Evolutionary conservation across 2,888 invertebrate genomes (phyloP).

Genomic region (Patella caerulea): DNA sequence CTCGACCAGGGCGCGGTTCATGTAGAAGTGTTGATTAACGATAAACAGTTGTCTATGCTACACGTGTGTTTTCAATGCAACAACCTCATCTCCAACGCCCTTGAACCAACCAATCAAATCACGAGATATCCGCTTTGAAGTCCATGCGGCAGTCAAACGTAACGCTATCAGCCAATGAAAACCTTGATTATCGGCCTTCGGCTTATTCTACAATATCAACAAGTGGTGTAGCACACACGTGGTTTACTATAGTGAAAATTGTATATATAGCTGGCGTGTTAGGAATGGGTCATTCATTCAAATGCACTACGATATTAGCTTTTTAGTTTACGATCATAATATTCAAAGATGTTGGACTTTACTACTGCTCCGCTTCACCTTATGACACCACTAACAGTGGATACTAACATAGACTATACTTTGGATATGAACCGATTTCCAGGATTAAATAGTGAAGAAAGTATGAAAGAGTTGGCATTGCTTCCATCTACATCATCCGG

Average conservation of each 20-base stretch:
- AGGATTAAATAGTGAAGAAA: neutral
- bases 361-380: neutral
- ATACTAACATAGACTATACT: conserved; percentile 8
- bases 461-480: neutral
- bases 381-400: neutral
- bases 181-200: neutral
- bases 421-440: neutral
- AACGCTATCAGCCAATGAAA: neutral
- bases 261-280: neutral
- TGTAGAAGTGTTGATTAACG: neutral
- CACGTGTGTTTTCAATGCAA: neutral
- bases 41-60: neutral
- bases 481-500: neutral
- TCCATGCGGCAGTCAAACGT: neutral
- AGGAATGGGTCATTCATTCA: too few relatives aligned
- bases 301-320: neutral
- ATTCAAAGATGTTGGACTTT: neutral
- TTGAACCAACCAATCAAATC: neutral
- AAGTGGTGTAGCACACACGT: neutral
- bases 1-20: neutral
- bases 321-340: neutral
- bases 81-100: neutral
- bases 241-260: neutral
- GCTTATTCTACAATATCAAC: neutral
- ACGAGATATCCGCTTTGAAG: neutral